Evolutionary conservation across 2,113 vertebrate species (phyloP).

Genomic region (Aldabrachelys gigantea): DNA sequence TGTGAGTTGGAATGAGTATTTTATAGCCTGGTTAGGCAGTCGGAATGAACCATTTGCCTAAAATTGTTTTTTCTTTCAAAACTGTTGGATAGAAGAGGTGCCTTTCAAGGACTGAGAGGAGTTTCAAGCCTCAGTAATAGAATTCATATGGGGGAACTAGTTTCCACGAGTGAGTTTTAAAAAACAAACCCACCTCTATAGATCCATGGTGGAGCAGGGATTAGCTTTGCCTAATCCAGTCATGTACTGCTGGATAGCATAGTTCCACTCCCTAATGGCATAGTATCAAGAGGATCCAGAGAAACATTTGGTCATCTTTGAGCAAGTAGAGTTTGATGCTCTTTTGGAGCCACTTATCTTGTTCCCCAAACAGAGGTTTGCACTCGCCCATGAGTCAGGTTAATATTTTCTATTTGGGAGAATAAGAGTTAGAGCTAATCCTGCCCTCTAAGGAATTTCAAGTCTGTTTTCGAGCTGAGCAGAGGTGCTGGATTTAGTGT

Average conservation of each 20-base stretch:
- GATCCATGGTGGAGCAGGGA: not conserved
- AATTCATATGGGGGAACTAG: not conserved
- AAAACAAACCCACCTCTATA: not conserved
- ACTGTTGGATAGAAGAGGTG: not conserved
- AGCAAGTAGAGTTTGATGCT: rapidly evolving
- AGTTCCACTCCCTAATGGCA: not conserved
- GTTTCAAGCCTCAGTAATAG: not conserved
- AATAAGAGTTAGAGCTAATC: not conserved
- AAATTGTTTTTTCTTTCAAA: not conserved
- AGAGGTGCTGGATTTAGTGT: rapidly evolving
- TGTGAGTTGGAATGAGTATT: not conserved
- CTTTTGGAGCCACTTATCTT: not conserved
- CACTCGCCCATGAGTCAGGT: rapidly evolving
- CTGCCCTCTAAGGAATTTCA: not conserved
- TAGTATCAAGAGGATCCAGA: not conserved
- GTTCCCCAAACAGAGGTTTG: not conserved
- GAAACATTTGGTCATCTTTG: not conserved
- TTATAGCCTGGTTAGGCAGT: not conserved
- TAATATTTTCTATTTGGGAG: not conserved
- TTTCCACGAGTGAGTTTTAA: not conserved
- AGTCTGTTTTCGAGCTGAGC: not conserved
- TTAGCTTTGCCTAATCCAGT: not conserved
- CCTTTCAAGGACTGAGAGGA: not conserved
- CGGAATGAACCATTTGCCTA: conserved; percentile 12
- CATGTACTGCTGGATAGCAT: rapidly evolving